Evolutionary conservation across 2,888 invertebrate genomes (phyloP), one percentile per base, ranked within the genome.

Genomic region (Acanthosepion pharaonis): DNA sequence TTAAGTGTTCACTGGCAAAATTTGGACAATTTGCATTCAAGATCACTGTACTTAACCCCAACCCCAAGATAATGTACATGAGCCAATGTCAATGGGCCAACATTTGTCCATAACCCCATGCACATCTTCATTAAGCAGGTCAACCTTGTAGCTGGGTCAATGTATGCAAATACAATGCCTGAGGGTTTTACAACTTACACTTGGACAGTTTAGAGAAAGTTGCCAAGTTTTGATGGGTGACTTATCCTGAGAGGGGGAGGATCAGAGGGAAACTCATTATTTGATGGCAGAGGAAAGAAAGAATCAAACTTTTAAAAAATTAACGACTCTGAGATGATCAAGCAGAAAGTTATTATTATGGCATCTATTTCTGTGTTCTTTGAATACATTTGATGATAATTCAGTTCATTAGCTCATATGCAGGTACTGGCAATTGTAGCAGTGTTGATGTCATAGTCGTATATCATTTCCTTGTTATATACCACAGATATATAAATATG

Each of bases 11-110:
- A 59, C 59, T 59, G 59, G 59, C 23, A 59, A 28, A 78, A 18
- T 78, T n/a, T 78, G 78, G n/a, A 78, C 78, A 78, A 78, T n/a
- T 78, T 78, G 78, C 78, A 78, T 78, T 78, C 78, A 78, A 78
- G n/a, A 78, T 78, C n/a, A 78, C n/a, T 11, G n/a, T 78, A 78
- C 11, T n/a, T 78, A n/a, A n/a, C 78, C 28, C 78, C 78, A 28
- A n/a, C 9, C 28, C 78, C n/a, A 78, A n/a, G n/a, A 78, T 78
- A 78, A 78, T 78, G n/a, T 78, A 78, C n/a, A 78, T 78, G 78
- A 78, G 78, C 11, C 78, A 78, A 78, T 78, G n/a, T 78, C 78
- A 78, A n/a, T 78, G 78, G 33, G 15, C 78, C n/a, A 78, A 15
- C 78, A 78, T 78, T 78, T 78, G n/a, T 33, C n/a, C n/a, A 33